Conservation (phyloP, 2,113 vertebrate species). For the Crocuta crocuta region DNA sequence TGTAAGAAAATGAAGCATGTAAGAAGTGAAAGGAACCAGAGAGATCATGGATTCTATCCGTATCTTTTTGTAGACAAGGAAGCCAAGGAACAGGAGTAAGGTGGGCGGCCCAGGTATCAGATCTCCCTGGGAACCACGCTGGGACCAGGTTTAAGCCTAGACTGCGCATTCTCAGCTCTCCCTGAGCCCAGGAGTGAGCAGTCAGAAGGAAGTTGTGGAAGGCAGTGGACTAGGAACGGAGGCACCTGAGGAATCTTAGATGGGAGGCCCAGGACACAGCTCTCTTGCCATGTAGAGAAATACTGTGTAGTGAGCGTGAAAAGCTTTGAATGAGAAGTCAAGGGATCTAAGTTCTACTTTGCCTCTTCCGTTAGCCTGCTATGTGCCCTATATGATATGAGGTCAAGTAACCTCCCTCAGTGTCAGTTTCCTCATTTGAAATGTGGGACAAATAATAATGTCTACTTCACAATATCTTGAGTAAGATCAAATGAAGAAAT, state of each 20-base stretch:
- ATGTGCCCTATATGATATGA: neutral
- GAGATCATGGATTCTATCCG: neutral
- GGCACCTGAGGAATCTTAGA: neutral
- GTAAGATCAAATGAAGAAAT: neutral
- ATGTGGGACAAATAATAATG: neutral
- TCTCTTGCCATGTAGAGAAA: neutral
- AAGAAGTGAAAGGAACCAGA: neutral
- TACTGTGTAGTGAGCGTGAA: neutral
- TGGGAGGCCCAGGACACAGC: neutral
- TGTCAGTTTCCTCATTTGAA: neutral
- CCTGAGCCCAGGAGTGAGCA: neutral
- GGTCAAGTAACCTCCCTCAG: neutral
- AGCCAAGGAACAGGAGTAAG: neutral
- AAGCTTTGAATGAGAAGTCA: neutral
- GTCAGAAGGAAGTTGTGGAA: fast-evolving
- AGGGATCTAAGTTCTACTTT: neutral
- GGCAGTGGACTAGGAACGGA: neutral
- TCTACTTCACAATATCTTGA: neutral
- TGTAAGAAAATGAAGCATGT: neutral
- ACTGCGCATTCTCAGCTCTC: neutral
- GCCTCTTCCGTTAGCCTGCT: neutral
- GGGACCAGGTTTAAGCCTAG: neutral
- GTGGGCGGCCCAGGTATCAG: neutral
- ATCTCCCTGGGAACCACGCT: neutral
- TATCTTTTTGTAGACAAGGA: neutral